Evolutionary conservation across 2,797 vertebrate species (phyloP).

Genomic region (Ispidina lecontei): DNA sequence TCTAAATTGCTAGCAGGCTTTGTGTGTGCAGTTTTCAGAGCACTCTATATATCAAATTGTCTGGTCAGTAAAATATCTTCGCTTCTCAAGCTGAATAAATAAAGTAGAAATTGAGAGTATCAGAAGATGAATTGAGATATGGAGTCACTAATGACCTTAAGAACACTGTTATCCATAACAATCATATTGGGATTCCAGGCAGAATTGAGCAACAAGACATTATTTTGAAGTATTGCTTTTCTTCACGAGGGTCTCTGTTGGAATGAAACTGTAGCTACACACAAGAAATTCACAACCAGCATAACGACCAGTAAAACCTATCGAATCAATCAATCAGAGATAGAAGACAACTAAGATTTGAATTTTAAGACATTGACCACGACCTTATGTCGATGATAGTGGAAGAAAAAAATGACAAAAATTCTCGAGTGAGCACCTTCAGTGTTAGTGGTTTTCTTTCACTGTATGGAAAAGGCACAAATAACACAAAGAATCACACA

Average conservation of each 20-base stretch:
- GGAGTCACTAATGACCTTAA: constrained; percentile 28
- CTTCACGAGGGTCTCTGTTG: background rate
- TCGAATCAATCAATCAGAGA: constrained; percentile 29
- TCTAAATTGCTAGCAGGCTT: background rate
- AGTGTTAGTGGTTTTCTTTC: background rate
- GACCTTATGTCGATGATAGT: background rate
- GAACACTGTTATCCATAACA: constrained; percentile 39
- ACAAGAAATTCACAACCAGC: background rate
- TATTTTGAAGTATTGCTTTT: constrained; percentile 41
- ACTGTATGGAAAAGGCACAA: background rate
- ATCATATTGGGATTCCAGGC: constrained; percentile 23
- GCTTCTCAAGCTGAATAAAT: constrained; percentile 16
- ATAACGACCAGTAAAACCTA: constrained; percentile 1
- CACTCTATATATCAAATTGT: background rate
- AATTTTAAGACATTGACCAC: background rate
- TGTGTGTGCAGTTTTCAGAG: background rate
- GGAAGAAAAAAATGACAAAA: constrained; percentile 48
- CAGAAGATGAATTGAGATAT: background rate
- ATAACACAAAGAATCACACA: background rate
- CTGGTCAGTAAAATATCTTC: constrained; percentile 7
- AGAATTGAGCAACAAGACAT: background rate
- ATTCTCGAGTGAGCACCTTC: background rate
- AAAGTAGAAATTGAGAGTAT: constrained; percentile 8
- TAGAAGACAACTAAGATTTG: constrained; percentile 19
- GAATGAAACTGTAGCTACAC: constrained; percentile 18